These are phyloP conservation scores for Tetragonula carbonaria DNA, from an alignment of 2,888 invertebrate genomes.

Conservation along the genomic window DNA sequence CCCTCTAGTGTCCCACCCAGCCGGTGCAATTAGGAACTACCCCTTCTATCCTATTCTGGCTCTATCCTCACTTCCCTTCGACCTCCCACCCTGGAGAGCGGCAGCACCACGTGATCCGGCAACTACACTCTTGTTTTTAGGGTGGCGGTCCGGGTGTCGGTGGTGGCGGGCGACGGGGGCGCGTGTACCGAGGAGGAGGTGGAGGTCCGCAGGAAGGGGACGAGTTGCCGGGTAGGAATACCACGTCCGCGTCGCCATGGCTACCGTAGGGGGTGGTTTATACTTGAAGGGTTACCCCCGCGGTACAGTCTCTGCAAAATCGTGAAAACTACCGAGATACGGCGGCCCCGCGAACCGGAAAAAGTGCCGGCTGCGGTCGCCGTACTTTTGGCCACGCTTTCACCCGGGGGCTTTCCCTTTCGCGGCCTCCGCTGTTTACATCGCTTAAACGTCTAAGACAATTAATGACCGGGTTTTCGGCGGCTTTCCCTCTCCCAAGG, in stretches of 20 bases:
- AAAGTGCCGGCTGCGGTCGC: slow-evolving; percentile 63
- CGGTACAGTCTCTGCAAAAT: slow-evolving; percentile 81
- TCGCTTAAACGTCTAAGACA: slow-evolving; percentile 80
- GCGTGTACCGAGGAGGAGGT: slow-evolving; percentile 61
- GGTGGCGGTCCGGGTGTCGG: slow-evolving; percentile 72
- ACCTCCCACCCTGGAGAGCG: slow-evolving; percentile 73
- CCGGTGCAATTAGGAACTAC: slow-evolving; percentile 82
- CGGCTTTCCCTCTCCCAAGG: slow-evolving; percentile 46
- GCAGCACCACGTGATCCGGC: slow-evolving; percentile 81
- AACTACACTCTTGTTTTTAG: slow-evolving; percentile 82
- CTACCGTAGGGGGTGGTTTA: slow-evolving; percentile 80
- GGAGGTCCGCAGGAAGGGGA: slow-evolving; percentile 65
- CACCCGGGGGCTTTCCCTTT: slow-evolving; percentile 79
- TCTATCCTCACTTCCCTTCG: slow-evolving; percentile 78
- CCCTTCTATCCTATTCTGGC: slow-evolving; percentile 78
- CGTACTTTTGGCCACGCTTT: slow-evolving; percentile 78
- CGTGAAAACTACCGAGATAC: slow-evolving; percentile 74
- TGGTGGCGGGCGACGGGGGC: slow-evolving; percentile 64
- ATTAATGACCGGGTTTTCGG: slow-evolving; percentile 76
- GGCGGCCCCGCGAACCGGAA: slow-evolving; percentile 52
- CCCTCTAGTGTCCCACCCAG: slow-evolving; percentile 79
- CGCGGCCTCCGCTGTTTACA: slow-evolving; percentile 79
- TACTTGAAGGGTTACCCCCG: slow-evolving; percentile 81
- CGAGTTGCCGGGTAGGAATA: slow-evolving; percentile 77
- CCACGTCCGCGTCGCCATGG: slow-evolving; percentile 80